Evolutionary conservation across 2,888 invertebrate genomes (phyloP).

Genomic region (Philhelius pedissequus): DNA sequence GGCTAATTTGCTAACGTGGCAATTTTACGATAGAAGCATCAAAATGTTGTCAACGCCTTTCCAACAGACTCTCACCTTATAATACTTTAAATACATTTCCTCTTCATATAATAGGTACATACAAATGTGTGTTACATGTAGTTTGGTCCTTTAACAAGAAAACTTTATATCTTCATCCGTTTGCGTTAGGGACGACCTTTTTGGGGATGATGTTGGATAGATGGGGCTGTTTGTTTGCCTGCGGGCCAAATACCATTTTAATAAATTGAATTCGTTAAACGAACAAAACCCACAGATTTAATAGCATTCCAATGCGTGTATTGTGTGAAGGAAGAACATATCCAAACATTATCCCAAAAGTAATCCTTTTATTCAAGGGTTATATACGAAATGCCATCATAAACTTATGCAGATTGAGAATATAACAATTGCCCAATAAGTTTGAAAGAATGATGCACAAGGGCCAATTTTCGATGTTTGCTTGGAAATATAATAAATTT

Average conservation of each 20-base stretch:
- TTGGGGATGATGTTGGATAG: neutral
- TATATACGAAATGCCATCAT: slow-evolving; percentile 23
- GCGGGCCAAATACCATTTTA: slow-evolving; percentile 24
- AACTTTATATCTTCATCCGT: slow-evolving; percentile 15
- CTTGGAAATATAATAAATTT: neutral
- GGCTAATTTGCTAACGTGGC: slow-evolving; percentile 59
- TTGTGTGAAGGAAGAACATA: neutral
- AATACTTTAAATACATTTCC: neutral
- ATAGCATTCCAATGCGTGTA: slow-evolving; percentile 47
- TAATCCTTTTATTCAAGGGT: slow-evolving; percentile 50
- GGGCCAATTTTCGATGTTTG: neutral
- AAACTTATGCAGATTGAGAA: slow-evolving; percentile 48
- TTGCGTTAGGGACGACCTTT: neutral
- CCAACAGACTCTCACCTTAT: slow-evolving; percentile 5
- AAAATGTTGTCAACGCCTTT: slow-evolving; percentile 49
- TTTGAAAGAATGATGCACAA: neutral
- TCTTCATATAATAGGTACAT: neutral
- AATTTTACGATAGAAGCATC: slow-evolving; percentile 43
- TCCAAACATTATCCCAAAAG: slow-evolving; percentile 7
- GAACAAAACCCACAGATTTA: slow-evolving; percentile 52
- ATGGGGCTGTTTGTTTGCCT: neutral
- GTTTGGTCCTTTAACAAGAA: neutral
- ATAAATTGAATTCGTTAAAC: slow-evolving; percentile 61
- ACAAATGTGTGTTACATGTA: neutral
- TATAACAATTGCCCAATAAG: slow-evolving; percentile 16